Percentiles rank a stretch among this genome's conserved stretches.
phyloP scores from a whole-genome alignment of 2,888 invertebrate genomes.

The Drosophila fulvimacula region DNA sequence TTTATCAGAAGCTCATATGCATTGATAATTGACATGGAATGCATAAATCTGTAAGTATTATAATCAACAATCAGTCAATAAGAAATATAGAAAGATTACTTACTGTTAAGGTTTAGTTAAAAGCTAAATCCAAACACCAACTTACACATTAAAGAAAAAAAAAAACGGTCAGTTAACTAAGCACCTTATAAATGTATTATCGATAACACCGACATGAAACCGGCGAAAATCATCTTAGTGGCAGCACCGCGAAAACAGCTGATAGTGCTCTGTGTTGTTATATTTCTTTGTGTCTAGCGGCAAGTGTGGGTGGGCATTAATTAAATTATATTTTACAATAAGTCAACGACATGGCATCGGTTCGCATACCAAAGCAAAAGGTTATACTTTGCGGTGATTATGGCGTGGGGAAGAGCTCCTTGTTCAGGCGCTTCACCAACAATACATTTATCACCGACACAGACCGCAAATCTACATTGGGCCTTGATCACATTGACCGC shows the following conservation, averaged over 20 bases:
- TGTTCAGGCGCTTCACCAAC: constrained; percentile 95
- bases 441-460: constrained; percentile 88
- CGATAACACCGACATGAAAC: constrained; percentile 1
- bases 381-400: constrained; percentile 98
- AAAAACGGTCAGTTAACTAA: constrained; percentile 8
- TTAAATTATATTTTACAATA: constrained; percentile 40
- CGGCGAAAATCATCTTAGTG: constrained; percentile 1
- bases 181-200: background rate
- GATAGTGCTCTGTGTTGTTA: constrained; percentile 34
- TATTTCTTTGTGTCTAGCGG: constrained; percentile 44
- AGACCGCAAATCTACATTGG: constrained; percentile 94
- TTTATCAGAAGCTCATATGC: background rate
- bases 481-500: constrained; percentile 95
- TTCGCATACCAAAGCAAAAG: constrained; percentile 94
- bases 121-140: background rate
- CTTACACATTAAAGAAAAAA: constrained; percentile 12
- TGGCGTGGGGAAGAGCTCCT: constrained; percentile 97
- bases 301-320: constrained; percentile 35
- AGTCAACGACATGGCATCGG: constrained; percentile 89
- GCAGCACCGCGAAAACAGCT: constrained; percentile 52
- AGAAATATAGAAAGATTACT: background rate
- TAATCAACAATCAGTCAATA: background rate
- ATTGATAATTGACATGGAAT: background rate
- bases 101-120: background rate
- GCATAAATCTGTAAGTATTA: background rate